Base-by-base conservation (phyloP, 1,140 invertebrate species). In the Aphidius gifuensis region DNA sequence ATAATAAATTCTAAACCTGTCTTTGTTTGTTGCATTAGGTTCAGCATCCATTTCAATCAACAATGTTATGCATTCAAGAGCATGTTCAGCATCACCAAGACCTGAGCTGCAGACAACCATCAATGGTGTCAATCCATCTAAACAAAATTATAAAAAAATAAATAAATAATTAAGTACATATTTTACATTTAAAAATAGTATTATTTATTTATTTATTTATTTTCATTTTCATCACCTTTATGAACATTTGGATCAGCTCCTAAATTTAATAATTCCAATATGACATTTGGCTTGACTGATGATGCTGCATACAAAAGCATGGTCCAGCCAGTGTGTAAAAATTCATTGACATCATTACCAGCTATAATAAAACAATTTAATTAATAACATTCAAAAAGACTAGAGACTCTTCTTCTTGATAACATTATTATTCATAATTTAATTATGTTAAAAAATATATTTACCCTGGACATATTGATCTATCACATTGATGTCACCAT, bases 51-150 rank as follows among this genome's bases (percentile, higher is more conserved):
- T 71, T 58, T 71, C 6, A 9, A 79, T 51, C 11, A 81, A 66
- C 48, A 70, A 40, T 47, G 58, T 54, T 57, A 80, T 69, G 57
- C 78, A 78, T 40, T 69, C 45, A 2, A 77, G 49, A 61, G 65
- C 63, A 48, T 71, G 60, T 39, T 73, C 67, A 39, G 54, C 9
- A 54, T 53, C 55, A 5, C 58, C 49, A 60, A 64, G 67, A 4
- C 6, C 46, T 39, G 71, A 72, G 64, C 58, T 68, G 21, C 74
- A 78, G 21, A 80, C 59, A 42, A 74, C 79, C 82, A 85, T 85
- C 42, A 85, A 66, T 21, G 85, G 83, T 39, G 82, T 84, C 39
- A 79, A 80, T 21, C 82, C 83, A 76, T 85, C 84, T 32, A 16
- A 16, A 16, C 16, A 16, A 16, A 16, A 16, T 32, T 2, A 32